A percentile compares a stretch with the other conserved stretches of the same genome.
Evolutionary conservation across 2,888 invertebrate species (phyloP).

Genomic region (Cerastis rubricosa): DNA sequence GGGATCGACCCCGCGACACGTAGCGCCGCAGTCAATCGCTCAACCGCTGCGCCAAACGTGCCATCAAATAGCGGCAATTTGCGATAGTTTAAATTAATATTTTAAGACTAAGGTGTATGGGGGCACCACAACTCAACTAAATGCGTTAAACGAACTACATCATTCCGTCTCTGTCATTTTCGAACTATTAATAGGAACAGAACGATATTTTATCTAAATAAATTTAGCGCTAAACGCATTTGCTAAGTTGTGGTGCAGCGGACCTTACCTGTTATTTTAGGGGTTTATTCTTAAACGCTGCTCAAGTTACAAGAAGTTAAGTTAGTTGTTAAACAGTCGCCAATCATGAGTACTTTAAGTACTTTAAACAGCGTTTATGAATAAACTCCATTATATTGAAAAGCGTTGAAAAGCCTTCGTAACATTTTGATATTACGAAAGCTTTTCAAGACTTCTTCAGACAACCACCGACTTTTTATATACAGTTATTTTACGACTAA

Average conservation of each 20-base stretch:
- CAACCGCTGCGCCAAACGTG: too few species aligned
- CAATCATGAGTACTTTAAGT: neutral
- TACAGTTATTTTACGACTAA: conserved; percentile 58
- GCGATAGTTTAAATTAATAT: neutral
- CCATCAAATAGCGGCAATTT: too few species aligned
- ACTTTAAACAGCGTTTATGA: neutral
- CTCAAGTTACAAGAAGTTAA: neutral
- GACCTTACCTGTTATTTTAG: neutral
- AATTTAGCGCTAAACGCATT: neutral
- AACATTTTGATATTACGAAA: neutral
- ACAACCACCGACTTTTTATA: conserved; percentile 9
- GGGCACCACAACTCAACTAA: neutral
- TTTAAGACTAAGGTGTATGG: too few species aligned
- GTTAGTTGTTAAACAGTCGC: neutral
- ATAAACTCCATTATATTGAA: neutral
- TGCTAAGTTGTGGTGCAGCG: neutral
- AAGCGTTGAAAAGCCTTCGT: conserved; percentile 12
- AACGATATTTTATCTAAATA: neutral
- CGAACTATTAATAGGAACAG: neutral
- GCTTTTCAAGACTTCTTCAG: conserved; percentile 15
- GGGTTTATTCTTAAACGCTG: neutral
- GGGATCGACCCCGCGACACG: too few species aligned
- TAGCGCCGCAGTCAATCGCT: too few species aligned
- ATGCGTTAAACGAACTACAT: neutral
- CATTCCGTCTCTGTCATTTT: neutral